phyloP scores from a whole-genome alignment of 2,888 invertebrate species.

The Bhutanitis thaidina region DNA sequence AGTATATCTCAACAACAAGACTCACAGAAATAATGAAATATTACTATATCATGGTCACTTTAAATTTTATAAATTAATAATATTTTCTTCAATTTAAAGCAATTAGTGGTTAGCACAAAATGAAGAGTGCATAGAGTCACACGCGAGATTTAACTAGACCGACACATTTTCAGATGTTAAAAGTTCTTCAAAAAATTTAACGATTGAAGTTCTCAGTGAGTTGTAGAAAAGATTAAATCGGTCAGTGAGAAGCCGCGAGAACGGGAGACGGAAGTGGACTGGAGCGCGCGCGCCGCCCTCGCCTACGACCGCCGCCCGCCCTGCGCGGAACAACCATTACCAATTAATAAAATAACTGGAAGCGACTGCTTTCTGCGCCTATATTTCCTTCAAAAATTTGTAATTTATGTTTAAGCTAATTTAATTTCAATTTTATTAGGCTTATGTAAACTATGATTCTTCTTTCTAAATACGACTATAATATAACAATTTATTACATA shows the following conservation, averaged over 20 bases:
- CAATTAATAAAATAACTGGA: slow-evolving; percentile 40
- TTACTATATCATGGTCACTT: background rate
- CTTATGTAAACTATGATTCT: too few relatives aligned
- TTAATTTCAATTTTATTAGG: too few relatives aligned
- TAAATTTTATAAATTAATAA: background rate
- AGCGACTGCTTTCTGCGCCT: slow-evolving; percentile 27
- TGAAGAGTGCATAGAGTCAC: too few relatives aligned
- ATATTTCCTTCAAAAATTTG: too few relatives aligned
- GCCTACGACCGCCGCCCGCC: slow-evolving; percentile 43
- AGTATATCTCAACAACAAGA: background rate
- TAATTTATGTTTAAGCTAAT: too few relatives aligned
- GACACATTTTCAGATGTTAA: slow-evolving; percentile 6
- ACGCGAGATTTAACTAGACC: slow-evolving; percentile 2
- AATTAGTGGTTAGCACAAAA: too few relatives aligned
- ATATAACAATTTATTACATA: too few relatives aligned
- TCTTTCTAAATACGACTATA: too few relatives aligned
- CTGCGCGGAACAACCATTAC: slow-evolving; percentile 44
- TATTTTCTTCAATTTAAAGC: background rate
- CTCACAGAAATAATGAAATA: background rate
- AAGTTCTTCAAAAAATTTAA: slow-evolving; percentile 20
- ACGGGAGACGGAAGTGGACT: slow-evolving; percentile 47
- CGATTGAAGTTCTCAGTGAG: slow-evolving; percentile 24
- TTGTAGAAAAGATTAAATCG: slow-evolving; percentile 18
- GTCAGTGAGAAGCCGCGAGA: slow-evolving; percentile 30
- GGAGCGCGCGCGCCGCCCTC: slow-evolving; percentile 65